Conservation (phyloP, 2,797 vertebrate genomes). For the Lycodopsis pacificus region DNA sequence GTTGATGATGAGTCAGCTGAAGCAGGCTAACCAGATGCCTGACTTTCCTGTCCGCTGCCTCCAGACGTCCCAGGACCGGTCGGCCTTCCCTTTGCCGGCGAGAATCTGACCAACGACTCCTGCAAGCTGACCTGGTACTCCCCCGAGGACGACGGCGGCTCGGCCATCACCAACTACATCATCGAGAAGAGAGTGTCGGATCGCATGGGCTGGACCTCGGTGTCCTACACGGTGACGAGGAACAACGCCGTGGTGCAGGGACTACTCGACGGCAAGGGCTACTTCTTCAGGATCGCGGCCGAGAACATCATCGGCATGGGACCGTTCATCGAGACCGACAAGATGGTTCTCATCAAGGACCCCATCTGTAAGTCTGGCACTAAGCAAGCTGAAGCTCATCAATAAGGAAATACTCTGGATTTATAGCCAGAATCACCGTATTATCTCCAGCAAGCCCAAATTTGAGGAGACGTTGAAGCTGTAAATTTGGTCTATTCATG, state of each 20-base stretch:
- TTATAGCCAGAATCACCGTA: background rate
- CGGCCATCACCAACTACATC: constrained; percentile 96
- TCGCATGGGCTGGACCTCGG: constrained; percentile 96
- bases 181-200: constrained; percentile 97
- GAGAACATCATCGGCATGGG: constrained; percentile 99
- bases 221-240: constrained; percentile 94
- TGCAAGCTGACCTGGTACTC: constrained; percentile 97
- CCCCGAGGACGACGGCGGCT: constrained; percentile 97
- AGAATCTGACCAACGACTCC: constrained; percentile 95
- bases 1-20: background rate
- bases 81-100: constrained; percentile 90
- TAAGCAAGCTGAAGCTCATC: background rate
- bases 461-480: background rate
- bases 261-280: constrained; percentile 92
- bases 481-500: background rate
- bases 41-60: background rate
- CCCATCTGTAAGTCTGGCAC: constrained; percentile 90
- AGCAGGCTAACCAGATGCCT: background rate
- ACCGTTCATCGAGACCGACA: constrained; percentile 91
- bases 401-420: background rate
- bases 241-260: constrained; percentile 96
- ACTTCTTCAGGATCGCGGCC: constrained; percentile 97
- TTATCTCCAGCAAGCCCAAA: background rate
- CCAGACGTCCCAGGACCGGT: constrained; percentile 97
- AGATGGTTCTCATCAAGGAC: constrained; percentile 92